phyloP scores from a whole-genome alignment of 2,888 invertebrate species.

The Drosophila phalerata region DNA sequence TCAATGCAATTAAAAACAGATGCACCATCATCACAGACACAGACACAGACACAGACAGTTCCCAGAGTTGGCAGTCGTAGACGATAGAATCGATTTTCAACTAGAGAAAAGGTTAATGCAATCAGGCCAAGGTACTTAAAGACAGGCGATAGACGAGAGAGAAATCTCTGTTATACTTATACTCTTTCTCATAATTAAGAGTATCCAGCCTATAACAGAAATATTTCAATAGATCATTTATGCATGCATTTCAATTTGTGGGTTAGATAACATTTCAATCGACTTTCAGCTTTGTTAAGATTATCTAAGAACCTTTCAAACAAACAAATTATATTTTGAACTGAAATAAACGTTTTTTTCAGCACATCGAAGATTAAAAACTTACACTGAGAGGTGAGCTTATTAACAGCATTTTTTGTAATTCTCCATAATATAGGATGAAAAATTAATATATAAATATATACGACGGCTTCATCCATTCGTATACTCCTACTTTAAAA shows the following conservation, averaged over 20 bases:
- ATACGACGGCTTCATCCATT: no score
- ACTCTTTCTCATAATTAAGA: not conserved
- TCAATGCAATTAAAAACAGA: slow-evolving; percentile 72
- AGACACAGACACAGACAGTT: slow-evolving; percentile 17
- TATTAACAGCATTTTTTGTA: no score
- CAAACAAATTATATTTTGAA: not conserved
- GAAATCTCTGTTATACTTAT: not conserved
- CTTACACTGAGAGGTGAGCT: not conserved
- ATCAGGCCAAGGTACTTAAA: slow-evolving; percentile 55
- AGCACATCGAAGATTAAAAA: not conserved
- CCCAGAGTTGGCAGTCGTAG: not conserved
- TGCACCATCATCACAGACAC: slow-evolving; percentile 26
- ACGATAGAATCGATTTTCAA: slow-evolving; percentile 32
- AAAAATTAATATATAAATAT: no score
- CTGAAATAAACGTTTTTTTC: not conserved
- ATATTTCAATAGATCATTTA: slow-evolving; percentile 40
- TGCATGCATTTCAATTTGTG: slow-evolving; percentile 13
- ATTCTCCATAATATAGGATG: no score
- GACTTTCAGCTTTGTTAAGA: no score
- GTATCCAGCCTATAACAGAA: slow-evolving; percentile 18
- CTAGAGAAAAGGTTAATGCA: slow-evolving; percentile 21
- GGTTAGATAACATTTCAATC: not conserved
- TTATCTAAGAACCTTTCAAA: no score
- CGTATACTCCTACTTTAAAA: no score
- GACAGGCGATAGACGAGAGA: slow-evolving; percentile 12